These are phyloP conservation scores for Dryocosmus kuriphilus DNA, from an alignment of 2,888 invertebrate species.

Conservation along the genomic window DNA sequence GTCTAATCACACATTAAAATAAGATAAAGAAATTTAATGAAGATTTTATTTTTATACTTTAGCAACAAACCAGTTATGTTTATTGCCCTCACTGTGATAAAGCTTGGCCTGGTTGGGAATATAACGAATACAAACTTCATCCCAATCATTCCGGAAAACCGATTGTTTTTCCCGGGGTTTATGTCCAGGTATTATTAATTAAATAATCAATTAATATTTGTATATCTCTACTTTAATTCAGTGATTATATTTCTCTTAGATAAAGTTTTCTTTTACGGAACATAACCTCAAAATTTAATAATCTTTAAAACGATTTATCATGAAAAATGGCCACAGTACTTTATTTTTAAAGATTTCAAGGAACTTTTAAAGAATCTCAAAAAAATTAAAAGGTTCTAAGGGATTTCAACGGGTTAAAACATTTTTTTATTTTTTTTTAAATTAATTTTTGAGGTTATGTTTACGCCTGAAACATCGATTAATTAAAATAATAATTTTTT, in stretches of 20 bases:
- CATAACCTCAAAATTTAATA: too few species aligned
- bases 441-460: too few species aligned
- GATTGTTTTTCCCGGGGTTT: conserved; percentile 84
- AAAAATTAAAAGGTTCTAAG: too few species aligned
- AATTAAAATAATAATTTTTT: conserved; percentile 37
- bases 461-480: too few species aligned
- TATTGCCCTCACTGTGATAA: conserved; percentile 88
- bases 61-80: conserved; percentile 82
- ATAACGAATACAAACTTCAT: conserved; percentile 82
- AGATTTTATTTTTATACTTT: conserved; percentile 65
- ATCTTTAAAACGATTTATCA: too few species aligned
- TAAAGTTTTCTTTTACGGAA: too few species aligned
- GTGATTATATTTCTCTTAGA: too few species aligned
- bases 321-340: too few species aligned
- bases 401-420: too few species aligned
- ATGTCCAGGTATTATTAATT: conserved; percentile 77
- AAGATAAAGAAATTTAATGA: background rate
- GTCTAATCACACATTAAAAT: conserved; percentile 32
- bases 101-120: conserved; percentile 88
- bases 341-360: too few species aligned
- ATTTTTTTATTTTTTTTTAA: too few species aligned
- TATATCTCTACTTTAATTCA: background rate
- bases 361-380: too few species aligned
- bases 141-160: conserved; percentile 83
- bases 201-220: background rate